Conservation (phyloP, 2,888 invertebrate genomes). For the Acanthosepion pharaonis region DNA sequence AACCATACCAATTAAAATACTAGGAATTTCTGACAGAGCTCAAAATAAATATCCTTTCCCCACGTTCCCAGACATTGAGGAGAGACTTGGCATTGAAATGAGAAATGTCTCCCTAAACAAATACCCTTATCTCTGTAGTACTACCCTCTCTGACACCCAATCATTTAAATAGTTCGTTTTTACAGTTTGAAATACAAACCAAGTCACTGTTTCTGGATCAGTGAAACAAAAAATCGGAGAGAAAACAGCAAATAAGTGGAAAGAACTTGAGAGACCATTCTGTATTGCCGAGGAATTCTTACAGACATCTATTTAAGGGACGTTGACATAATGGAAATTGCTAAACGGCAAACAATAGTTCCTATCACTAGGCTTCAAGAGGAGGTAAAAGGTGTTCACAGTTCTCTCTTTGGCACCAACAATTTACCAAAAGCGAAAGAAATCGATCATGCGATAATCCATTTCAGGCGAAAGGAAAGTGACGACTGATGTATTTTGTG, state of each 20-base stretch:
- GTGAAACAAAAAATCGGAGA: not conserved
- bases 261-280: not conserved
- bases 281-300: not conserved
- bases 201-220: not conserved
- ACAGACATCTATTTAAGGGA: not conserved
- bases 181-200: not conserved
- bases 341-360: not conserved
- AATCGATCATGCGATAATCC: conserved; percentile 12
- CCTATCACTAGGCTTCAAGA: not conserved
- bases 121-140: too few species aligned
- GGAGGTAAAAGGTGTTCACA: not conserved
- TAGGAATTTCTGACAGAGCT: too few species aligned
- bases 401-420: not conserved
- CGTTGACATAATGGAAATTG: conserved; percentile 12
- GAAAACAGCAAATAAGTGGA: not conserved
- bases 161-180: not conserved
- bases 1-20: too few species aligned
- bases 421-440: not conserved
- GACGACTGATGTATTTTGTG: conserved; percentile 33
- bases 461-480: conserved; percentile 5
- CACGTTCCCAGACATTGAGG: too few species aligned
- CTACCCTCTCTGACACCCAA: not conserved
- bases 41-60: too few species aligned
- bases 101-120: too few species aligned
- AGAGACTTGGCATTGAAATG: too few species aligned